Conservation (phyloP, 2,797 vertebrate genomes). For the Dryobates pubescens region DNA sequence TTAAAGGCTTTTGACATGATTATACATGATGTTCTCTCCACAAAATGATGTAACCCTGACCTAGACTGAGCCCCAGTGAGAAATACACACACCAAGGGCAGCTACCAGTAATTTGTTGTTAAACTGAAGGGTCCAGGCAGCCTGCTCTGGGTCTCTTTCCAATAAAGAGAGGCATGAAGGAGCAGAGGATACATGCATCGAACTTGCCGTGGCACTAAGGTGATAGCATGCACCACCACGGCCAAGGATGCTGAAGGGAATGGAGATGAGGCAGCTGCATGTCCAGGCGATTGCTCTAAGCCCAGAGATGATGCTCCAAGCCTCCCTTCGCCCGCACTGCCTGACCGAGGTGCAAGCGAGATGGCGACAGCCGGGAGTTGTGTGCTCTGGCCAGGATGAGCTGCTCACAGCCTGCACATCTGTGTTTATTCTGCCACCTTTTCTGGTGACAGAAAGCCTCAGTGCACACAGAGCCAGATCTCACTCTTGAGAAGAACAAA, state of each 20-base stretch:
- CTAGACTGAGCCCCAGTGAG: neutral
- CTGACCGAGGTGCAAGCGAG: neutral
- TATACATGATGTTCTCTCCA: neutral
- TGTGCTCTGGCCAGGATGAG: fast-evolving
- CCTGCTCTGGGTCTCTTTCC: neutral
- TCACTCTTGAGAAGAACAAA: neutral
- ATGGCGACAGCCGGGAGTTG: neutral
- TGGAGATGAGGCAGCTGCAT: fast-evolving
- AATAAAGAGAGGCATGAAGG: neutral
- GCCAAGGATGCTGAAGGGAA: neutral
- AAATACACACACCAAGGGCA: fast-evolving
- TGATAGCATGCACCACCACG: neutral
- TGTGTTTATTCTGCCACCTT: neutral
- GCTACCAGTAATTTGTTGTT: neutral
- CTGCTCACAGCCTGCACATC: neutral
- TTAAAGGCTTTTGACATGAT: neutral
- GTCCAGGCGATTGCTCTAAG: neutral
- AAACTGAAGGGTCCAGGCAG: neutral
- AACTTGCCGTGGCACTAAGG: neutral
- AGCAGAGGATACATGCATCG: neutral
- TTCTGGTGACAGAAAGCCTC: neutral
- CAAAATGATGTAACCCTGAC: neutral
- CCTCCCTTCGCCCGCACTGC: neutral
- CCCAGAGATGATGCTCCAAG: neutral
- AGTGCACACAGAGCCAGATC: neutral